Percentiles rank a stretch among this genome's conserved stretches.
Conservation (phyloP, 2,113 vertebrate genomes). For the Tretioscincus oriximinensis region DNA sequence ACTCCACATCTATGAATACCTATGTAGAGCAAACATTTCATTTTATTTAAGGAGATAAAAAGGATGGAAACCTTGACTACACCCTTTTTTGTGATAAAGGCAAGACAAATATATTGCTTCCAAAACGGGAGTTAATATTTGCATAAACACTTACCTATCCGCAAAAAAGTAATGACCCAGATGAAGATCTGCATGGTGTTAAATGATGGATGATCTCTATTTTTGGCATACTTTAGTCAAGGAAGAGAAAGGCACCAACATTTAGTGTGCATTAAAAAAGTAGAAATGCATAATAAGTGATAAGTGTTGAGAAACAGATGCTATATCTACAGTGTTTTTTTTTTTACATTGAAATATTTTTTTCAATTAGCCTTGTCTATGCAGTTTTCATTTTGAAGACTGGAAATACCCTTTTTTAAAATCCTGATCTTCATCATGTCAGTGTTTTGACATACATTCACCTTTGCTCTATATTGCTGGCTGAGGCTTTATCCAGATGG, state of each 20-base stretch:
- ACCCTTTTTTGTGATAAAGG: background rate
- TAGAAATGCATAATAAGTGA: background rate
- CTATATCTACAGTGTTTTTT: background rate
- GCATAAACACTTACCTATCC: slow-evolving; percentile 20
- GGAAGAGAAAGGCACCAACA: slow-evolving; percentile 4
- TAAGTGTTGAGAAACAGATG: slow-evolving; percentile 1
- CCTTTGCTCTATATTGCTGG: background rate
- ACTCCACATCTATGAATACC: background rate
- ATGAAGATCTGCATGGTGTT: slow-evolving; percentile 30
- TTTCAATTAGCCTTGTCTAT: background rate
- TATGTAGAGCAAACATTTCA: background rate
- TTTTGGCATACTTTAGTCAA: slow-evolving; percentile 46
- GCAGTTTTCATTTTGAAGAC: background rate
- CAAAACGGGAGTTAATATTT: slow-evolving; percentile 14
- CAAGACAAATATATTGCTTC: background rate
- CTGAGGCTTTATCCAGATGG: too few species aligned
- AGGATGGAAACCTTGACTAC: background rate
- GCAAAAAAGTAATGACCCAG: background rate
- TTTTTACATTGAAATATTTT: background rate
- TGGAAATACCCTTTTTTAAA: background rate
- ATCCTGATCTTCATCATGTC: background rate
- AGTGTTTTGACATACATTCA: background rate
- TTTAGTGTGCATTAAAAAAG: slow-evolving; percentile 2
- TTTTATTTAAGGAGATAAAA: slow-evolving; percentile 18
- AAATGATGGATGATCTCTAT: slow-evolving; percentile 20